Evolutionary conservation across 2,888 invertebrate genomes (phyloP), one percentile per base, ranked within the genome.

Genomic region (Dorcus hopei): DNA sequence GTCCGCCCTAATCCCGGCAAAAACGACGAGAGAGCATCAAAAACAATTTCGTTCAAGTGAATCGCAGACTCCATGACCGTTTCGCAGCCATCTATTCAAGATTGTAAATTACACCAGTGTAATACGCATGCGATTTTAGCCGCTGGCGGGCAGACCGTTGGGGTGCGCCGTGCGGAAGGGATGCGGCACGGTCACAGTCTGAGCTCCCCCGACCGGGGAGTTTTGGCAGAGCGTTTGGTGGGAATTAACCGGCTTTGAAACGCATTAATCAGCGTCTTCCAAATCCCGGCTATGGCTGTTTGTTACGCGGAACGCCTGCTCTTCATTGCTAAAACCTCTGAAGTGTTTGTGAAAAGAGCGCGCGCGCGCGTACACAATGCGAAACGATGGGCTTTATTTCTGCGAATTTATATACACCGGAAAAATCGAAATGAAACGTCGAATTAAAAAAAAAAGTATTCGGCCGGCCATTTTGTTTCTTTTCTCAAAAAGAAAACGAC

Each of bases 231-330:
- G 82, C 81, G 83, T 84, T 83, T 82, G 79, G 81, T 82, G 77
- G 83, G 84, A 82, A 84, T 84, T 84, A 82, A 81, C 79, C 79
- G 78, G 85, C 85, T 86, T 84, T 83, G 84, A 84, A 82, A 84
- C 84, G 81, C 85, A 85, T 86, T 85, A 85, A 85, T 85, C 85
- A 85, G 84, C 84, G 85, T 84, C 84, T 80, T 70, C 73, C 73
- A 77, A 78, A 78, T 76, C 76, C 77, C 67, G 65, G 75, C 74
- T 77, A 77, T 78, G 74, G 77, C 76, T 77, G 78, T 79, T 78
- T 77, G 77, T 77, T 77, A 58, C 39, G 41, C 47, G n/a, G 47
- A 57, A 40, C 57, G 57, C 47, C 57, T 47, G 57, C 57, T 52
- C 48, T 52, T 57, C 55, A 55, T 47, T 55, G 38, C 52, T 57